Evolutionary conservation across 2,888 invertebrate species (phyloP).

Genomic region (Diarsia dahlii): DNA sequence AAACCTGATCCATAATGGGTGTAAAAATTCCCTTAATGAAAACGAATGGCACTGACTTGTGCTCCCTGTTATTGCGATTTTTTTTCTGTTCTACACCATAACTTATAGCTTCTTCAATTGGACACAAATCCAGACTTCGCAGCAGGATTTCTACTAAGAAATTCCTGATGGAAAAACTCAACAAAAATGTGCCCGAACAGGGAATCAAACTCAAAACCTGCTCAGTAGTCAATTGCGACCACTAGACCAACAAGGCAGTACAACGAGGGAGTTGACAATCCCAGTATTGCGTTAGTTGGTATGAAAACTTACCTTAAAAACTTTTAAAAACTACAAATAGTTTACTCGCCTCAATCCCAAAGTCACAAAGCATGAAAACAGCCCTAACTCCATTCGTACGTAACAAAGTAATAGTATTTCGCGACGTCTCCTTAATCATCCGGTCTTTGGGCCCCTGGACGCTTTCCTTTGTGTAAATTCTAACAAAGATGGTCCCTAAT

Average conservation of each 20-base stretch:
- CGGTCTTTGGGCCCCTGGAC: slow-evolving; percentile 62
- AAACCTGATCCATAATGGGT: no score
- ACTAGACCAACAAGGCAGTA: not conserved
- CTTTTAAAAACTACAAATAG: not conserved
- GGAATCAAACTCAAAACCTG: no score
- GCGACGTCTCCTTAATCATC: slow-evolving; percentile 64
- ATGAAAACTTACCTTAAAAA: not conserved
- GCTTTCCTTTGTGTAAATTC: slow-evolving; percentile 66
- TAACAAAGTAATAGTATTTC: slow-evolving; percentile 59
- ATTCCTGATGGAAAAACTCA: no score
- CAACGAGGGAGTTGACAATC: not conserved
- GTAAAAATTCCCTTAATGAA: no score
- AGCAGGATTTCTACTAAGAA: no score
- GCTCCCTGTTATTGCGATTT: no score
- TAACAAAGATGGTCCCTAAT: slow-evolving; percentile 67
- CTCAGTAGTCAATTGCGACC: no score
- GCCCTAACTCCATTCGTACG: slow-evolving; percentile 40
- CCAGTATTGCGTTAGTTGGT: not conserved
- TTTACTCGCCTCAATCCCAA: not conserved
- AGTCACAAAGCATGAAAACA: slow-evolving; percentile 52
- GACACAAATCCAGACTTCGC: no score
- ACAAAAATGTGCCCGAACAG: no score
- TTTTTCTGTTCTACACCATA: no score
- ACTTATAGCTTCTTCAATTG: no score
- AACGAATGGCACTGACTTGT: no score